Evolutionary conservation across 2,888 invertebrate species (phyloP).

Genomic region (Aphrophora alni): DNA sequence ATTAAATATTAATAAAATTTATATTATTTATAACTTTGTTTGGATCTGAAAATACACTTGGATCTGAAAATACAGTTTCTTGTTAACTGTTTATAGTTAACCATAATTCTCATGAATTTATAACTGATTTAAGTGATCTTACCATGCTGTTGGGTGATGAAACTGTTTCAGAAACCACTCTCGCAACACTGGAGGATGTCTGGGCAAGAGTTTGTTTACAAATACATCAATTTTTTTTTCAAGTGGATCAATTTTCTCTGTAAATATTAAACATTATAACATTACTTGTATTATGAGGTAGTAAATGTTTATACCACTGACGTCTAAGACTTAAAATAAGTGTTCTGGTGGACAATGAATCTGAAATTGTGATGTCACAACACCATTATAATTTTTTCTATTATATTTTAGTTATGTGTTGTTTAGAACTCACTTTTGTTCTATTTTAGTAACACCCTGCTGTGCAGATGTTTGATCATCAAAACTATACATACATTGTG

Average conservation of each 20-base stretch:
- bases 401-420: too few species aligned
- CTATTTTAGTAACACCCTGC: too few species aligned
- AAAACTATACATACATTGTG: too few species aligned
- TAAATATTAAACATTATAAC: too few species aligned
- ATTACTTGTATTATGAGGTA: neutral
- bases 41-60: too few species aligned
- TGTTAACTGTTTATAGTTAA: too few species aligned
- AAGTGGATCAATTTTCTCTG: constrained; percentile 63
- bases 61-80: too few species aligned
- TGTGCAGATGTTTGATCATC: too few species aligned
- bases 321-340: neutral
- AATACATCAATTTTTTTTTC: constrained; percentile 72
- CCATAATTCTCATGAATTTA: too few species aligned
- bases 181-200: constrained; percentile 84
- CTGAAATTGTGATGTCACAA: neutral
- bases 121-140: constrained; percentile 44
- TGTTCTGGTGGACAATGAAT: neutral
- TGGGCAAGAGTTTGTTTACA: constrained; percentile 68
- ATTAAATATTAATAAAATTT: too few species aligned
- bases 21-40: too few species aligned
- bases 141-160: constrained; percentile 89
- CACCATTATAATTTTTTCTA: neutral
- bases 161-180: constrained; percentile 93
- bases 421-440: too few species aligned
- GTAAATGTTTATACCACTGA: neutral